A percentile compares a stretch with the other conserved stretches of the same genome.
phyloP scores from a whole-genome alignment of 2,888 invertebrate species.

The Sinohyriopsis cumingii region DNA sequence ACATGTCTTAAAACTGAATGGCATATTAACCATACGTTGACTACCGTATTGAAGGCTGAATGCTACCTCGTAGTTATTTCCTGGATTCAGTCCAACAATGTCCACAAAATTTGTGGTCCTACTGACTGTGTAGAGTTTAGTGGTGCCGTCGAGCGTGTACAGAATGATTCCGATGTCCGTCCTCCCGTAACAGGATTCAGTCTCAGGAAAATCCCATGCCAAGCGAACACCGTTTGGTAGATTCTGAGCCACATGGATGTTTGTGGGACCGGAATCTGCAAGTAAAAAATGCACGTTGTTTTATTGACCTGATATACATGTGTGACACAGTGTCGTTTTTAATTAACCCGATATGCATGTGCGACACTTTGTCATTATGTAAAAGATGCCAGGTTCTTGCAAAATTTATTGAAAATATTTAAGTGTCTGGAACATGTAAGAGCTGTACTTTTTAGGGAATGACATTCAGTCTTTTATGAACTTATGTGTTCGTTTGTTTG shows the following conservation, averaged over 20 bases:
- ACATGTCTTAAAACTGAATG: conserved; percentile 25
- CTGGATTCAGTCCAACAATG: conserved; percentile 22
- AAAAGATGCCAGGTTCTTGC: too few relatives aligned
- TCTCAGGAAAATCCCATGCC: conserved; percentile 26
- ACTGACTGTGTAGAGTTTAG: conserved; percentile 6
- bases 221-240: conserved; percentile 16
- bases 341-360: too few relatives aligned
- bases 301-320: too few relatives aligned
- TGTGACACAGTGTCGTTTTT: too few relatives aligned
- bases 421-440: too few relatives aligned
- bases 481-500: too few relatives aligned
- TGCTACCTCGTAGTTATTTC: conserved; percentile 21
- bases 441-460: too few relatives aligned
- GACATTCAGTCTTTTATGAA: too few relatives aligned
- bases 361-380: too few relatives aligned
- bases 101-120: conserved; percentile 21
- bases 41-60: conserved; percentile 15
- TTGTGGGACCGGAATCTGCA: conserved; percentile 34
- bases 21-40: conserved; percentile 13
- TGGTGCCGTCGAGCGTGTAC: conserved; percentile 5
- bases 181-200: conserved; percentile 24
- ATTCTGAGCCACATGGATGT: conserved; percentile 23
- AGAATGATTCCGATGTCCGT: conserved; percentile 16
- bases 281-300: too few relatives aligned
- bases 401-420: too few relatives aligned